Conservation (phyloP, 2,888 invertebrate genomes). For the Physocephala rufipes region DNA sequence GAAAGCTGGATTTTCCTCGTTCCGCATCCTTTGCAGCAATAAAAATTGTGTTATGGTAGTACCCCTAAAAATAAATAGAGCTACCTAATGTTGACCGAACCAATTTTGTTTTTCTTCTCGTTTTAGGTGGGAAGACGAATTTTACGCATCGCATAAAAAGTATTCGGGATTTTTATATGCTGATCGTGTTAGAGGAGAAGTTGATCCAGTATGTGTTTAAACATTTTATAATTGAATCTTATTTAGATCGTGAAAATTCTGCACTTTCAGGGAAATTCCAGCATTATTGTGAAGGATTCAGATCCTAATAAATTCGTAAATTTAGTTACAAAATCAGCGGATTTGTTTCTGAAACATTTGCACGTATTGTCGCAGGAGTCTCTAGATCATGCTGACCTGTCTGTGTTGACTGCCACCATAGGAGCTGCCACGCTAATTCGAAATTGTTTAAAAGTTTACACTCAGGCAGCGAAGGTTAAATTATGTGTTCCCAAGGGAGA, state of each 20-base stretch:
- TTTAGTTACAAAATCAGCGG: slow-evolving; percentile 76
- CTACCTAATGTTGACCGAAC: neutral
- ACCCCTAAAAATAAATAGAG: neutral
- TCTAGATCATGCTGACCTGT: slow-evolving; percentile 83
- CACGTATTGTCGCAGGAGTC: slow-evolving; percentile 84
- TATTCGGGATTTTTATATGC: slow-evolving; percentile 69
- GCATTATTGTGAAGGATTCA: slow-evolving; percentile 75
- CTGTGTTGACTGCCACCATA: slow-evolving; percentile 81
- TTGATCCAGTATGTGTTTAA: slow-evolving; percentile 56
- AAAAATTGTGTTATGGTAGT: slow-evolving; percentile 80
- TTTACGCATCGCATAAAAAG: slow-evolving; percentile 77
- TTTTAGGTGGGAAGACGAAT: slow-evolving; percentile 79
- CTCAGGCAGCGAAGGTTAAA: slow-evolving; percentile 67
- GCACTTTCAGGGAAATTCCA: slow-evolving; percentile 46
- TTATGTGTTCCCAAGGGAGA: slow-evolving; percentile 64
- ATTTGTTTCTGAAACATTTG: slow-evolving; percentile 78
- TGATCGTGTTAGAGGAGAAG: slow-evolving; percentile 60
- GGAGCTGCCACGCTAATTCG: slow-evolving; percentile 82
- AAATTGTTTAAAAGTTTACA: slow-evolving; percentile 81
- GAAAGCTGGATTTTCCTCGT: slow-evolving; percentile 82
- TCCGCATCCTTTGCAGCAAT: slow-evolving; percentile 85
- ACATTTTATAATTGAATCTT: slow-evolving; percentile 49
- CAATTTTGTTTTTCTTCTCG: neutral
- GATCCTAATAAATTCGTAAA: slow-evolving; percentile 81
- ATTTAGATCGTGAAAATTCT: neutral